phyloP scores from a whole-genome alignment of 2,888 invertebrate species.

The Rhyacophila evoluta region DNA sequence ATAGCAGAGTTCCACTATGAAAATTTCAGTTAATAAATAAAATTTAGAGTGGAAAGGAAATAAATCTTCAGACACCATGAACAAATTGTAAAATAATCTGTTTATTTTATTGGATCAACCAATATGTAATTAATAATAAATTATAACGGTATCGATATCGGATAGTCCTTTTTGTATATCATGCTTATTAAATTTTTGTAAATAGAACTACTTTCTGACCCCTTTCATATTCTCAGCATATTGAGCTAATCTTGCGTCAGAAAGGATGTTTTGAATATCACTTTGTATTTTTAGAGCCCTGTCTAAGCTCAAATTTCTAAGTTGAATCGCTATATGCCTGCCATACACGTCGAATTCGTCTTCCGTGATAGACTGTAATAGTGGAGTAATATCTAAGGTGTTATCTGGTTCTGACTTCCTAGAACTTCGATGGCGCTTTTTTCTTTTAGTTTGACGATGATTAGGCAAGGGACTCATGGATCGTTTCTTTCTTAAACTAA shows the following conservation, averaged over 20 bases:
- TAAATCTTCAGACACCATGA: no score
- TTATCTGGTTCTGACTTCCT: background rate
- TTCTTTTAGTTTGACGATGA: background rate
- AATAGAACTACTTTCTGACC: background rate
- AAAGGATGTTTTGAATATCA: slow-evolving; percentile 64
- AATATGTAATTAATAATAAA: no score
- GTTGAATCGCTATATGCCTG: slow-evolving; percentile 64
- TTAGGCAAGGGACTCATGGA: background rate
- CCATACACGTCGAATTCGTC: slow-evolving; percentile 69
- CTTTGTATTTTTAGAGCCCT: slow-evolving; percentile 64
- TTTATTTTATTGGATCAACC: no score
- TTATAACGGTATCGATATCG: no score
- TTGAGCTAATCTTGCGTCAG: slow-evolving; percentile 62
- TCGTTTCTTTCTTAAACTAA: slow-evolving; percentile 1
- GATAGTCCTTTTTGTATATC: no score
- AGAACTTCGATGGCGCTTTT: slow-evolving; percentile 16
- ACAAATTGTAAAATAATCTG: no score
- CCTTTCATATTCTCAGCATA: background rate
- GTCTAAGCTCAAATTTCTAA: slow-evolving; percentile 63
- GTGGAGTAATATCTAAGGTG: background rate
- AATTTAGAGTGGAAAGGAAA: no score
- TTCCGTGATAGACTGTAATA: slow-evolving; percentile 55
- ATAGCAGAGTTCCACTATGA: no score
- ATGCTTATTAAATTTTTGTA: no score
- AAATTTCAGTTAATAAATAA: no score